A percentile compares a stretch with the other conserved stretches of the same genome.
Evolutionary conservation across 2,113 vertebrate species (phyloP).

Genomic region (Poeciliopsis occidentalis): DNA sequence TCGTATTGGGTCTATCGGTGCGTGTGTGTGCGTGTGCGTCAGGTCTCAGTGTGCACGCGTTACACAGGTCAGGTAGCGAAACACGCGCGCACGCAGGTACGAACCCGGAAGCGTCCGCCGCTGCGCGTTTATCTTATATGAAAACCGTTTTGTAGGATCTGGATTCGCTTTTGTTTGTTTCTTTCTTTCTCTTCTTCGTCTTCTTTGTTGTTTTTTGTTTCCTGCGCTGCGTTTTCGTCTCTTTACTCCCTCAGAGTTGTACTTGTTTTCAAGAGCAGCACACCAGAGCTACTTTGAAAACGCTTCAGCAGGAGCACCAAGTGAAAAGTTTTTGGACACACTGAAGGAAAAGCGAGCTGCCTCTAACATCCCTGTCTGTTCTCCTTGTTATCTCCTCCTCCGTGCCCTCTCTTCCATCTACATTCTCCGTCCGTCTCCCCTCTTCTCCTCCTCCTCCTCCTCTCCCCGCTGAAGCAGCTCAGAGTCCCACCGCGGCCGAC

Average conservation of each 20-base stretch:
- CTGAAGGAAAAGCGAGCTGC: constrained; percentile 40
- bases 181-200: too few relatives aligned
- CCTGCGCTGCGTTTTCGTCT: constrained; percentile 28
- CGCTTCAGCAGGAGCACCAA: constrained; percentile 24
- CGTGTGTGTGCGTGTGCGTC: not conserved
- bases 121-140: constrained; percentile 28
- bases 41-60: constrained; percentile 46
- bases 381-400: constrained; percentile 48
- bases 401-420: constrained; percentile 52
- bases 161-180: not conserved
- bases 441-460: constrained; percentile 24
- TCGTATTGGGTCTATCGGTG: constrained; percentile 29
- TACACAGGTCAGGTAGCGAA: constrained; percentile 23
- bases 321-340: constrained; percentile 30
- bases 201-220: not conserved
- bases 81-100: not conserved
- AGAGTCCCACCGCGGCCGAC: constrained; percentile 97
- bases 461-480: constrained; percentile 84
- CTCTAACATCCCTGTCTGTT: constrained; percentile 62
- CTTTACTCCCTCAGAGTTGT: constrained; percentile 35
- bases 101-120: constrained; percentile 35
- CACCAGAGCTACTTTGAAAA: constrained; percentile 25
- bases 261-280: constrained; percentile 10
- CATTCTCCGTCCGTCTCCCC: constrained; percentile 52
- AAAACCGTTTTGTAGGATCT: constrained; percentile 8